Conservation (phyloP, 2,888 invertebrate species). For the Branchipolynoe longqiensis region DNA sequence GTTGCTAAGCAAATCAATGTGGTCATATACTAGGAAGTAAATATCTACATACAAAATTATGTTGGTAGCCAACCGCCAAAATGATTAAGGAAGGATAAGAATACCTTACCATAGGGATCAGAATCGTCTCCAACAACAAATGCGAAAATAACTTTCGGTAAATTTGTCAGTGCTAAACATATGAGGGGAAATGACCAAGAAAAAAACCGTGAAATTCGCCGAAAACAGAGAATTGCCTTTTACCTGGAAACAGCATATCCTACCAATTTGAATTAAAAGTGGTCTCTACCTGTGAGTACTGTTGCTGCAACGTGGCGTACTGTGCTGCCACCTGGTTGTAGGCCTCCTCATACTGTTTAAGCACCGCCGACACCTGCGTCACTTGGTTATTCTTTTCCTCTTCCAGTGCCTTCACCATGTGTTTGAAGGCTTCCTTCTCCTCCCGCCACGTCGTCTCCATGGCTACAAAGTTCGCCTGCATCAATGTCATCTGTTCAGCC, state of each 20-base stretch:
- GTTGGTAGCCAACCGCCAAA: too few relatives aligned
- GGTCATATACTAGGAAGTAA: too few relatives aligned
- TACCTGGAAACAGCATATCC: not conserved
- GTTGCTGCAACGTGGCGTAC: constrained; percentile 75
- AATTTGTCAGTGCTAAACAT: too few relatives aligned
- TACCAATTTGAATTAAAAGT: not conserved
- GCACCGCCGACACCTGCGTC: constrained; percentile 78
- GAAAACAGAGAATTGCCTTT: not conserved
- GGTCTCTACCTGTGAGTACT: constrained; percentile 65
- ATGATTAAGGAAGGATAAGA: too few relatives aligned
- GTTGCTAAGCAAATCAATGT: too few relatives aligned
- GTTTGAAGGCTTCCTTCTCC: constrained; percentile 83
- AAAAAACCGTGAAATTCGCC: too few relatives aligned
- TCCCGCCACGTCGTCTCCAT: constrained; percentile 88
- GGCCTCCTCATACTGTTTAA: constrained; percentile 74
- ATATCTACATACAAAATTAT: too few relatives aligned
- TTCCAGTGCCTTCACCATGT: constrained; percentile 67
- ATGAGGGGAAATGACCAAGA: too few relatives aligned
- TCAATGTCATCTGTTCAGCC: constrained; percentile 89
- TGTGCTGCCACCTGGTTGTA: constrained; percentile 75
- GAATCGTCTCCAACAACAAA: too few relatives aligned
- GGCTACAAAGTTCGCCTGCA: constrained; percentile 89
- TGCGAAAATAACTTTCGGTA: too few relatives aligned
- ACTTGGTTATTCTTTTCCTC: constrained; percentile 83
- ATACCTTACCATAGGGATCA: too few relatives aligned